Evolutionary conservation across 2,888 invertebrate genomes (phyloP).

Genomic region (Byasa hedistus): DNA sequence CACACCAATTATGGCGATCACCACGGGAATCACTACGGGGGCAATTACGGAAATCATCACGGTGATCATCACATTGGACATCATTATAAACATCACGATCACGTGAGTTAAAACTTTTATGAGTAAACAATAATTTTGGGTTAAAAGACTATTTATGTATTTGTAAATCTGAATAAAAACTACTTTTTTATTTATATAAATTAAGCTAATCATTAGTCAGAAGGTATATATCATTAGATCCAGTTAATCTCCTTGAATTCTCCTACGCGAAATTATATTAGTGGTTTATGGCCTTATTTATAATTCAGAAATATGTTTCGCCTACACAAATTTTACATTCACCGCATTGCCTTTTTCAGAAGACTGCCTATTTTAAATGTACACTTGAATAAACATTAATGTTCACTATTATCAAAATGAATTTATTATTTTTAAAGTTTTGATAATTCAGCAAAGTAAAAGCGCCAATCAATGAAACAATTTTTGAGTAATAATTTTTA

Average conservation of each 20-base stretch:
- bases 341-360: neutral
- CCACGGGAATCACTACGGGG: slow-evolving; percentile 18
- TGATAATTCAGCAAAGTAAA: no score
- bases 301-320: slow-evolving; percentile 13
- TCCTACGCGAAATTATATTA: neutral
- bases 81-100: slow-evolving; percentile 58
- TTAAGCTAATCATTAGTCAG: no score
- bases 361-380: neutral
- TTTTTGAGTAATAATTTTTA: neutral
- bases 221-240: neutral
- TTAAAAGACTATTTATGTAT: no score
- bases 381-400: slow-evolving; percentile 2
- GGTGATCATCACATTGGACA: slow-evolving; percentile 44
- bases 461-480: no score
- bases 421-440: no score
- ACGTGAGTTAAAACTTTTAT: slow-evolving; percentile 47
- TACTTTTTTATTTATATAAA: no score
- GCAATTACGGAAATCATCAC: slow-evolving; percentile 35
- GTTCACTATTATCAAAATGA: neutral
- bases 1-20: slow-evolving; percentile 39
- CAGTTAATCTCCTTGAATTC: neutral
- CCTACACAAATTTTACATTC: slow-evolving; percentile 12
- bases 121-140: no score
- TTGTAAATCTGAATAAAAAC: no score
- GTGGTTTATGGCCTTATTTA: slow-evolving; percentile 5